Evolutionary conservation across 2,113 vertebrate species (phyloP).

Genomic region (Albula glossodonta): DNA sequence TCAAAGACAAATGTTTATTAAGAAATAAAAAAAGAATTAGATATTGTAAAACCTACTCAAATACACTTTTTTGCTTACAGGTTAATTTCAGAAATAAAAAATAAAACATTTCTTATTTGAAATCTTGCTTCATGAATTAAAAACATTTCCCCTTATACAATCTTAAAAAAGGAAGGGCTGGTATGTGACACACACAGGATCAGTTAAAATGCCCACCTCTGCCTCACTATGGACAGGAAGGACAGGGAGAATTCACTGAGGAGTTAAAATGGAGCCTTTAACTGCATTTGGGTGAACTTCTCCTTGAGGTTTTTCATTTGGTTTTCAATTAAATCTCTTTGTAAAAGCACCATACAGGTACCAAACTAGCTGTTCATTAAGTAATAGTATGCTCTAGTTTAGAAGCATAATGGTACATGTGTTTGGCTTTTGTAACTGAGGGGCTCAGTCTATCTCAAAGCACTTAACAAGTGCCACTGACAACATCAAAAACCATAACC

Average conservation of each 20-base stretch:
- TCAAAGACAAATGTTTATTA: conserved; percentile 70
- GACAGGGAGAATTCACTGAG: conserved; percentile 1
- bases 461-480: not conserved
- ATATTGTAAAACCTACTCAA: conserved; percentile 61
- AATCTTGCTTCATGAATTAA: conserved; percentile 54
- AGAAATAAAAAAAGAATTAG: conserved; percentile 64
- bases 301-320: conserved; percentile 25
- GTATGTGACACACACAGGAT: no score
- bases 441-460: not conserved
- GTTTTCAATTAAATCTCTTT: conserved; percentile 15
- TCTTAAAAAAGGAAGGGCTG: conserved; percentile 54
- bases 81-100: conserved; percentile 61
- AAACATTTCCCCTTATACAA: conserved; percentile 56
- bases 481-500: not conserved
- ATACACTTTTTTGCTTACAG: conserved; percentile 56
- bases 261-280: not conserved
- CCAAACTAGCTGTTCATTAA: conserved; percentile 2
- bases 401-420: not conserved
- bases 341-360: conserved; percentile 11
- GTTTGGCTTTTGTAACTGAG: conserved; percentile 8
- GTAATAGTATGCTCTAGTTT: conserved; percentile 2
- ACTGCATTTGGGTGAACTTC: conserved; percentile 11
- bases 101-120: conserved; percentile 51
- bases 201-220: conserved; percentile 13
- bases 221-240: not conserved